Evolutionary conservation across 2,888 invertebrate genomes (phyloP).

Genomic region (Beris morrisii): DNA sequence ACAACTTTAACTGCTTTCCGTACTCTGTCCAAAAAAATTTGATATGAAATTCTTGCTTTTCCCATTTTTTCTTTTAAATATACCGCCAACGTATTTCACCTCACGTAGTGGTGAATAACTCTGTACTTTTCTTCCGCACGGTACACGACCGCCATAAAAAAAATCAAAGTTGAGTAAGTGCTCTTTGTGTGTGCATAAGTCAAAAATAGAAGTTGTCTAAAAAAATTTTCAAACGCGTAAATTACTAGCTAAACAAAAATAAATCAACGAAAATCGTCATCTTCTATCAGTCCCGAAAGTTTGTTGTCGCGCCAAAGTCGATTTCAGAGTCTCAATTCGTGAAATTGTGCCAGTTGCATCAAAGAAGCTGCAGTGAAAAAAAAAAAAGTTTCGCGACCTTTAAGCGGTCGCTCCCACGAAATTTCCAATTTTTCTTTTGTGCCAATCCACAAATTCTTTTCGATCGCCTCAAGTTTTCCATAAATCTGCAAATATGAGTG

Average conservation of each 20-base stretch:
- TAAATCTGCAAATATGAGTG: conserved; percentile 47
- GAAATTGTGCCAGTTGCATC: not conserved
- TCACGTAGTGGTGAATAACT: not conserved
- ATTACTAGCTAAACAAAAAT: conserved; percentile 1
- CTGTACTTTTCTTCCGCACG: not conserved
- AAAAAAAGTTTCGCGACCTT: conserved; percentile 17
- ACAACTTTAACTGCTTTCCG: too few relatives aligned
- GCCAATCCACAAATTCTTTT: not conserved
- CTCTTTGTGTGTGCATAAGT: conserved; percentile 21
- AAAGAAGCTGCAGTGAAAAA: not conserved
- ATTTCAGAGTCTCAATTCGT: not conserved
- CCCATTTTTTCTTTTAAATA: too few relatives aligned
- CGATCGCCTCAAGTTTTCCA: not conserved
- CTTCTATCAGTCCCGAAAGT: not conserved
- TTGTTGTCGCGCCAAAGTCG: conserved; percentile 1
- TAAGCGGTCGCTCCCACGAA: conserved; percentile 19
- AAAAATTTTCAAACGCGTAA: conserved; percentile 15
- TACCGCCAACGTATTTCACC: not conserved
- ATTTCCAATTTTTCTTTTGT: not conserved
- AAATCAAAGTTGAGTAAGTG: conserved; percentile 5
- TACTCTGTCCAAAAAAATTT: too few relatives aligned
- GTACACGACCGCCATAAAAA: not conserved
- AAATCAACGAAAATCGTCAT: conserved; percentile 2
- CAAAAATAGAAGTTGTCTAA: conserved; percentile 21
- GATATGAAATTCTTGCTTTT: too few relatives aligned